phyloP scores from a whole-genome alignment of 2,113 vertebrate genomes.

The Colinus virginianus region DNA sequence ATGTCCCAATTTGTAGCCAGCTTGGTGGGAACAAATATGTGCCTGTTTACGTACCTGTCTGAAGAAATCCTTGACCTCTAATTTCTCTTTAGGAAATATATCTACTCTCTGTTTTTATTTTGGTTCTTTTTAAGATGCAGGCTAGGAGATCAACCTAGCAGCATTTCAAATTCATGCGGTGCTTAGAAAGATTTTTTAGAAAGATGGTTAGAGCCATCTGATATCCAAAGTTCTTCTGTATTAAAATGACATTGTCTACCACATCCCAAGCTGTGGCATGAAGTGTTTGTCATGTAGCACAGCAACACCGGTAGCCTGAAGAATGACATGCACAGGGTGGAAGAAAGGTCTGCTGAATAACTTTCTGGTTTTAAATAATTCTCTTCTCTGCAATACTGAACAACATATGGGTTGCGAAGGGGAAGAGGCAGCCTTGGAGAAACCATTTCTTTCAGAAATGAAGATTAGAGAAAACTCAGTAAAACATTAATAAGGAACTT shows the following conservation, averaged over 20 bases:
- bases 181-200: neutral
- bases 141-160: neutral
- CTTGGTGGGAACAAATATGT: conserved; percentile 1
- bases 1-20: conserved; percentile 11
- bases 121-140: neutral
- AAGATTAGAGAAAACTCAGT: conserved; percentile 43
- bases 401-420: neutral
- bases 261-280: conserved; percentile 29
- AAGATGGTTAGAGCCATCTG: neutral
- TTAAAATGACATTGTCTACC: conserved; percentile 39
- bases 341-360: neutral
- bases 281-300: neutral
- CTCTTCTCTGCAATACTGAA: neutral
- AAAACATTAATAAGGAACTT: conserved; percentile 49
- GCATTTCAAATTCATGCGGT: conserved; percentile 35
- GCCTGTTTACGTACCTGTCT: neutral
- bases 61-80: conserved; percentile 3
- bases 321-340: neutral
- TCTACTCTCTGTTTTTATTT: conserved; percentile 1
- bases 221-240: conserved; percentile 23
- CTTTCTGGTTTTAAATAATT: neutral
- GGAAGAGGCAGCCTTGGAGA: neutral
- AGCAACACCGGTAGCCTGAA: neutral
- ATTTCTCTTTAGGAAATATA: conserved; percentile 9
- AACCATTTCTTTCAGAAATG: conserved; percentile 8